Evolutionary conservation across 2,888 invertebrate species (phyloP).

Genomic region (Cinara cedri): DNA sequence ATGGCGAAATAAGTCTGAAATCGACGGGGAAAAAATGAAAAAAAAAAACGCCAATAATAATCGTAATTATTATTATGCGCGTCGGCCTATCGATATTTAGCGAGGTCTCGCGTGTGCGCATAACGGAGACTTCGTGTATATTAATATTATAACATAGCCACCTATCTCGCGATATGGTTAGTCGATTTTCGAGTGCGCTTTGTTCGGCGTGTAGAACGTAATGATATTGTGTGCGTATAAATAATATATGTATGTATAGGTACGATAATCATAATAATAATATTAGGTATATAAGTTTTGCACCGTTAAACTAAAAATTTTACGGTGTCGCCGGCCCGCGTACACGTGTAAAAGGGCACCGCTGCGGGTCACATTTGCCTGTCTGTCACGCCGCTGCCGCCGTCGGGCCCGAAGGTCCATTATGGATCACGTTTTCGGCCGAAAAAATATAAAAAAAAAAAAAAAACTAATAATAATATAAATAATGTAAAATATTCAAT

Average conservation of each 20-base stretch:
- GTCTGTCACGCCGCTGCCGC: conserved; percentile 11
- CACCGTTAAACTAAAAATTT: conserved; percentile 40
- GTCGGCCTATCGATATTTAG: conserved; percentile 5
- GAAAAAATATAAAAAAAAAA: conserved; percentile 2
- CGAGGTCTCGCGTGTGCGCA: neutral
- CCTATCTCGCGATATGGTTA: conserved; percentile 10
- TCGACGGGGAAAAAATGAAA: too few relatives aligned
- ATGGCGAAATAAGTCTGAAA: too few relatives aligned
- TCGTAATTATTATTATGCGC: neutral
- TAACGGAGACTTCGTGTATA: neutral
- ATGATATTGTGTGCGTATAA: neutral
- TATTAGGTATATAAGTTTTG: neutral
- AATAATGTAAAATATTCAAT: conserved; percentile 22
- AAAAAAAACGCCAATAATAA: too few relatives aligned
- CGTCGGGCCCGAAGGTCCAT: conserved; percentile 25
- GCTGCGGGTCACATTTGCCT: conserved; percentile 39
- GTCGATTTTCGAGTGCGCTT: conserved; percentile 16
- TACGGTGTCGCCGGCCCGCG: conserved; percentile 25
- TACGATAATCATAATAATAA: neutral
- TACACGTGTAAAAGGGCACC: conserved; percentile 14
- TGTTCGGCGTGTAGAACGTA: neutral
- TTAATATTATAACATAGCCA: too few relatives aligned
- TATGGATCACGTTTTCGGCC: conserved; percentile 38
- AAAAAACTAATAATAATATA: conserved; percentile 9
- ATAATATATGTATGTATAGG: too few relatives aligned